Evolutionary conservation across 2,797 vertebrate genomes (phyloP), one percentile per base, ranked within the genome.

Genomic region (Leuciscus waleckii): DNA sequence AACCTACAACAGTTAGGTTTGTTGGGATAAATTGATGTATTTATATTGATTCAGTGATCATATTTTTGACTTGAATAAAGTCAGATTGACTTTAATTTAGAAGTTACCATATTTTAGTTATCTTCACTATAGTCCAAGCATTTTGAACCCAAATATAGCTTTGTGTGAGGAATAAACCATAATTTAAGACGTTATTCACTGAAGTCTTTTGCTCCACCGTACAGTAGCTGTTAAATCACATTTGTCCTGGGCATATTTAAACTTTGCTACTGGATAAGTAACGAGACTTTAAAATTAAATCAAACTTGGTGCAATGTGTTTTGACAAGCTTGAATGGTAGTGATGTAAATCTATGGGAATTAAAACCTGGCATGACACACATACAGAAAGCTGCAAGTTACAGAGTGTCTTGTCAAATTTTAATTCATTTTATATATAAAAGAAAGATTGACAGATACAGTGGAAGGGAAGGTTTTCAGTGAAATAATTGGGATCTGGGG

Each of bases 321-420:
- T 43, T 41, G 76, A 78, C 23, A 78, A 78, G 37, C n/a, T 63
- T 63, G 37, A 78, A 63, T 78, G 56, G 14, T 41, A 26, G 37
- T 63, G 23, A 78, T 61, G 16, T n/a, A 29, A 63, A 39, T 35
- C 19, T 68, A 23, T 43, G 37, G 37, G 16, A 61, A 63, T 37
- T 63, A n/a, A 63, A 63, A 43, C 19, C 76, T 78, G 39, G 32
- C 58, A 63, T 63, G 75, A 61, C 75, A 77, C 51, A 19, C 17
- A 77, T 41, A 41, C 2, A 16, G 76, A 16, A 78, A 41, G 76
- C 76, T 78, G 41, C 75, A n/a, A 78, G 56, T 63, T 78, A 43
- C 5, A 0, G 5, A 26, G 17, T 78, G n/a, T 29, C 37, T 78
- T 78, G 56, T 78, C n/a, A 77, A 78, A 14, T 78, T 43, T 26